Conservation (phyloP, 2,888 invertebrate genomes). For the Kuschelorhynchus macadamiae region DNA sequence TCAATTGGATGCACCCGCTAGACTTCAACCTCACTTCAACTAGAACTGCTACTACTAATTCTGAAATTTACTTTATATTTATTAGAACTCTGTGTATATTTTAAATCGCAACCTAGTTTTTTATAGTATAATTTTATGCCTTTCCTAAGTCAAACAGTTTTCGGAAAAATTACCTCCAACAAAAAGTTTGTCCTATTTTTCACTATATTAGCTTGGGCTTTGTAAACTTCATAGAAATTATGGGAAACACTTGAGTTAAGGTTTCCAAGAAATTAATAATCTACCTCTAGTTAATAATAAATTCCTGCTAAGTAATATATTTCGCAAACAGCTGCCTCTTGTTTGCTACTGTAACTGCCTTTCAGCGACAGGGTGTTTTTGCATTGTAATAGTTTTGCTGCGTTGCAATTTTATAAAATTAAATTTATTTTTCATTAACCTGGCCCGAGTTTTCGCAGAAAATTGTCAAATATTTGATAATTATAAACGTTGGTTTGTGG, state of each 20-base stretch:
- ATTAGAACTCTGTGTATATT: too few relatives aligned
- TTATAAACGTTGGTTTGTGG: too few relatives aligned
- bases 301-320: slow-evolving; percentile 44
- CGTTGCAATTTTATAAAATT: not conserved
- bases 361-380: slow-evolving; percentile 31
- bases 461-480: too few relatives aligned
- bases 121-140: too few relatives aligned
- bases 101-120: too few relatives aligned
- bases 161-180: too few relatives aligned
- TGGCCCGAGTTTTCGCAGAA: too few relatives aligned
- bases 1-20: too few relatives aligned
- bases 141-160: too few relatives aligned
- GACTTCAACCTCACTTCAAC: too few relatives aligned
- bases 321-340: slow-evolving; percentile 39
- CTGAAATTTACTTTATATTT: too few relatives aligned
- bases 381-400: not conserved
- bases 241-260: slow-evolving; percentile 34
- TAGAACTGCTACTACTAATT: too few relatives aligned
- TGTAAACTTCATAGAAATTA: slow-evolving; percentile 30
- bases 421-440: not conserved
- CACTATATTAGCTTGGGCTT: slow-evolving; percentile 11
- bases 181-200: slow-evolving; percentile 17
- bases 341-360: slow-evolving; percentile 37
- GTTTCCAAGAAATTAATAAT: slow-evolving; percentile 43
- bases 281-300: slow-evolving; percentile 46